Evolutionary conservation across 2,888 invertebrate species (phyloP).

Genomic region (Lasius fuliginosus): DNA sequence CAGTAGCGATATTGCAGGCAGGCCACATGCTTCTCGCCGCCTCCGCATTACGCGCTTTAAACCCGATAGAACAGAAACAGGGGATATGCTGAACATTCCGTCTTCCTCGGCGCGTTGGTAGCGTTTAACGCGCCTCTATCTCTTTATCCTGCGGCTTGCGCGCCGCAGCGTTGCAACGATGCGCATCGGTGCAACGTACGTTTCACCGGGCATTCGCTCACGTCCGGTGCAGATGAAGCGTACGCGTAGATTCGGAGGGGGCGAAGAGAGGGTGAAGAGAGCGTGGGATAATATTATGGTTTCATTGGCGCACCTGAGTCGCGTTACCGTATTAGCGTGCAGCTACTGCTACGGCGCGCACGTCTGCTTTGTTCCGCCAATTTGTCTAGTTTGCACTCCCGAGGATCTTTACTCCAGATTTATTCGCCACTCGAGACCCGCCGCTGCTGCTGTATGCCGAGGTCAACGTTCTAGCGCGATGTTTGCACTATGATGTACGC

Average conservation of each 20-base stretch:
- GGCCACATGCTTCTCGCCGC: constrained; percentile 41
- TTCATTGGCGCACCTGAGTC: constrained; percentile 74
- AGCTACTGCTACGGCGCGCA: constrained; percentile 34
- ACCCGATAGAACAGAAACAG: not conserved
- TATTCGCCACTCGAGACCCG: constrained; percentile 39
- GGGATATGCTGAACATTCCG: constrained; percentile 7
- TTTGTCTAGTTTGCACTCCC: constrained; percentile 61
- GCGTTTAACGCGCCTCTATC: constrained; percentile 59
- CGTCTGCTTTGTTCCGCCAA: constrained; percentile 50
- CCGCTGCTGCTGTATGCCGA: not conserved
- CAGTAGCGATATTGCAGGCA: constrained; percentile 78
- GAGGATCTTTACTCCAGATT: constrained; percentile 63
- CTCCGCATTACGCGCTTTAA: constrained; percentile 16
- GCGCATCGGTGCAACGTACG: constrained; percentile 25
- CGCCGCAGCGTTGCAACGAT: not conserved
- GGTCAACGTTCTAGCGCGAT: constrained; percentile 12
- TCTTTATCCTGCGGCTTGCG: constrained; percentile 36
- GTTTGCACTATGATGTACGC: constrained; percentile 16
- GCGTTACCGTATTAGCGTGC: constrained; percentile 50
- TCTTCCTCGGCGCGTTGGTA: constrained; percentile 56
- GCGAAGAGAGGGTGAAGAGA: constrained; percentile 61
- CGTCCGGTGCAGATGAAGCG: constrained; percentile 12
- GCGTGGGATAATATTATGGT: constrained; percentile 76
- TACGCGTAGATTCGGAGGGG: constrained; percentile 49
- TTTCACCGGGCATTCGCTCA: constrained; percentile 1